phyloP scores from a whole-genome alignment of 37 sponge, comb jelly and placozoan genomes.

The Agelas oroides region DNA sequence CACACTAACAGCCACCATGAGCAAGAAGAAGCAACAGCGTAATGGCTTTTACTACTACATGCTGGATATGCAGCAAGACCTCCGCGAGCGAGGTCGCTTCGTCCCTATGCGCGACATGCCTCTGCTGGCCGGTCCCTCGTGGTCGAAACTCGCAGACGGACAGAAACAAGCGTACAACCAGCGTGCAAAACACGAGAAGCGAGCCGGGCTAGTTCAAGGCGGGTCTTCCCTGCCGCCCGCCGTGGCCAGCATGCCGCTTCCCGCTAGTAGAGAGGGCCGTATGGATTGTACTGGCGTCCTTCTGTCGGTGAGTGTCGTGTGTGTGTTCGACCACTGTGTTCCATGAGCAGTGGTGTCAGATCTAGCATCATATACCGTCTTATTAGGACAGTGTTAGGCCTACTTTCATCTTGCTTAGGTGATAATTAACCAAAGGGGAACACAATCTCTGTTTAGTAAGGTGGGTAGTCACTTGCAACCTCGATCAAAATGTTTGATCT shows the following conservation, averaged over 20 bases:
- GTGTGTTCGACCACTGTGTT: not conserved
- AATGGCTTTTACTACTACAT: slow-evolving; percentile 83
- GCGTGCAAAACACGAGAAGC: slow-evolving; percentile 69
- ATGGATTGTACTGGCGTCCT: slow-evolving; percentile 68
- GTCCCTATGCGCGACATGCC: slow-evolving; percentile 77
- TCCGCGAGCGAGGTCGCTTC: slow-evolving; percentile 47
- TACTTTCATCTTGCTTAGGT: no score
- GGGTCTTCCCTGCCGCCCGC: not conserved
- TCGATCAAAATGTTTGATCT: no score
- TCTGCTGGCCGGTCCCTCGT: slow-evolving; percentile 62
- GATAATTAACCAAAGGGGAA: no score
- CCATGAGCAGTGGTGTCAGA: not conserved
- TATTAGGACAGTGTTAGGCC: no score
- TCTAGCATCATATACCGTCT: no score
- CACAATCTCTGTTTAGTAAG: no score
- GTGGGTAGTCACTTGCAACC: no score
- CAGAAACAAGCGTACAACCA: slow-evolving; percentile 49
- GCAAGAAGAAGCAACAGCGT: slow-evolving; percentile 74
- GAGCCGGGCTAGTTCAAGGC: not conserved
- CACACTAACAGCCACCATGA: slow-evolving; percentile 30
- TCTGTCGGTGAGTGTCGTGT: slow-evolving; percentile 60
- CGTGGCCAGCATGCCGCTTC: not conserved
- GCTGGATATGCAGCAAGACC: slow-evolving; percentile 76
- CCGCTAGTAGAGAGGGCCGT: slow-evolving; percentile 23
- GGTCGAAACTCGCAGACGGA: slow-evolving; percentile 66